Conservation (phyloP, 2,888 invertebrate species). For the Drosophila pseudotakahashii region DNA sequence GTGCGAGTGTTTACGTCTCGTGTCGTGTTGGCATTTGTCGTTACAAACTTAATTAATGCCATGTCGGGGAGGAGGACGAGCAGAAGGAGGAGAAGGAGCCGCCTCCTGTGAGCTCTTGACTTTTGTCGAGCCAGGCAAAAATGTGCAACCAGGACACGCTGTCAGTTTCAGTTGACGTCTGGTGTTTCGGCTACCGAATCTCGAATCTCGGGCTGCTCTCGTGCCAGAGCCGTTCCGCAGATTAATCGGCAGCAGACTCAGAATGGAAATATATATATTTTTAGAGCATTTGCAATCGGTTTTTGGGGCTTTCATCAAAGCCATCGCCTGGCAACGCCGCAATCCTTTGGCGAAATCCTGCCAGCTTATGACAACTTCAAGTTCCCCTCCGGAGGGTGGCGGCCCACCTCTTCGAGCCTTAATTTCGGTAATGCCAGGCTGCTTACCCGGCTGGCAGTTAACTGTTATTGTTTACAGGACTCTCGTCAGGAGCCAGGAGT, state of each 20-base stretch:
- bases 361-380: conserved; percentile 26
- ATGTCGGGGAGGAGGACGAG: conserved; percentile 13
- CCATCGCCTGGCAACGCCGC: conserved; percentile 33
- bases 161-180: conserved; percentile 81
- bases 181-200: conserved; percentile 55
- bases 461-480: conserved; percentile 53
- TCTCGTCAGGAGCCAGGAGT: conserved; percentile 37
- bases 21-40: conserved; percentile 60
- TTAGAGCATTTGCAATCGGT: conserved; percentile 23
- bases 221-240: background rate
- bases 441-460: conserved; percentile 44
- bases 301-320: conserved; percentile 12
- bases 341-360: conserved; percentile 16
- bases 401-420: conserved; percentile 6
- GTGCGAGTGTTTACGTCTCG: conserved; percentile 40
- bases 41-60: conserved; percentile 73
- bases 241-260: conserved; percentile 28
- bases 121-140: conserved; percentile 75
- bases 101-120: conserved; percentile 65
- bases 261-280: conserved; percentile 23
- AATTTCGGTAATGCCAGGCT: conserved; percentile 54
- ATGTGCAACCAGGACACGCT: conserved; percentile 68
- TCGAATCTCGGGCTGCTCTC: conserved; percentile 3
- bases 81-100: background rate
- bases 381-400: no score